These are phyloP conservation scores for Nomada hirtipes DNA, from an alignment of 2,888 invertebrate species.

Conservation along the genomic window DNA sequence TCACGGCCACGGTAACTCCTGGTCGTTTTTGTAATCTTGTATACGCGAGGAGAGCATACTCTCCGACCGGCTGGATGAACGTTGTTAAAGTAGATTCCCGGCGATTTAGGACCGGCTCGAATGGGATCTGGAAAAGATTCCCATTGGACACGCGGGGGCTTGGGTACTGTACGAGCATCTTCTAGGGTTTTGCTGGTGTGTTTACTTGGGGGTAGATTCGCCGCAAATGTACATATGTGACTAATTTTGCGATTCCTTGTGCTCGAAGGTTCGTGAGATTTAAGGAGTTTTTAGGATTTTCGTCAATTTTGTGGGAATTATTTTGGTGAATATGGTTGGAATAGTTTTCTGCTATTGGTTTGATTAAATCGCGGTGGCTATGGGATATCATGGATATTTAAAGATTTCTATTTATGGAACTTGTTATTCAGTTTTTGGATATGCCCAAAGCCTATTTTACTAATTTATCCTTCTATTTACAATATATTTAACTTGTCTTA, in stretches of 20 bases:
- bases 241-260: neutral
- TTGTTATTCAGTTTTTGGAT: too few species aligned
- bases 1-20: constrained; percentile 32
- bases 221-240: too few species aligned
- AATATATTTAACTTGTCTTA: too few species aligned
- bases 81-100: constrained; percentile 49
- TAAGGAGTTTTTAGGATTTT: neutral
- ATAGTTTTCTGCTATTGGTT: too few species aligned
- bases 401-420: too few species aligned
- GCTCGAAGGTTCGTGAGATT: neutral
- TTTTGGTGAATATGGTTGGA: too few species aligned
- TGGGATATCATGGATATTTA: too few species aligned
- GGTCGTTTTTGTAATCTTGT: constrained; percentile 56
- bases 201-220: neutral
- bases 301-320: neutral
- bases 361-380: too few species aligned
- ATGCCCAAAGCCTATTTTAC: too few species aligned
- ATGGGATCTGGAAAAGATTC: constrained; percentile 13
- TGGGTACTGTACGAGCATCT: neutral
- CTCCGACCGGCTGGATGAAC: constrained; percentile 30
- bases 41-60: constrained; percentile 26
- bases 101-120: constrained; percentile 34
- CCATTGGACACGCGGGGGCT: neutral
- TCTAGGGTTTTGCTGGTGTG: neutral
- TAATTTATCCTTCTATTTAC: too few species aligned